Conservation (phyloP, 2,797 vertebrate species). For the Squalus acanthias region DNA sequence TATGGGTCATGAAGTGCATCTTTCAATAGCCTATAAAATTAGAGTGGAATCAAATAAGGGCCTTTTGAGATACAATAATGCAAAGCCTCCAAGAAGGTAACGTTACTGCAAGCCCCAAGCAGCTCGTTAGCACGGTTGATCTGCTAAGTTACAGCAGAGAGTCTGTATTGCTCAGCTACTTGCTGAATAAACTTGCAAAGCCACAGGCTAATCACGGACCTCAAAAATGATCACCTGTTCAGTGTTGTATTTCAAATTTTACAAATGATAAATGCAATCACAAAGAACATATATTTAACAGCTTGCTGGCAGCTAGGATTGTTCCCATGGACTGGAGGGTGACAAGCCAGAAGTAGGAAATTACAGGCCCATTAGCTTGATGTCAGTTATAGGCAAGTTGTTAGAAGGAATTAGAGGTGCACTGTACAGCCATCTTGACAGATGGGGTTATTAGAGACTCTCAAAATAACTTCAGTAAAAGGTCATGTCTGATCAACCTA, state of each 20-base stretch:
- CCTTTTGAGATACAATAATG: neutral
- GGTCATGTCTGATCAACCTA: neutral
- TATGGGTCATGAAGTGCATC: constrained; percentile 80
- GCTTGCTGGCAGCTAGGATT: neutral
- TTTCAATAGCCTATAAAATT: constrained; percentile 78
- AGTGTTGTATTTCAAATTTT: neutral
- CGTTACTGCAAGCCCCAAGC: neutral
- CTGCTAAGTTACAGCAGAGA: neutral
- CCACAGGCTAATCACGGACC: neutral
- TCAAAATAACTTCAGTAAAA: neutral
- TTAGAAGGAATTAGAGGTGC: neutral
- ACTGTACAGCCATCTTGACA: neutral
- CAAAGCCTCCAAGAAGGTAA: neutral
- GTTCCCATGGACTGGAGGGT: neutral
- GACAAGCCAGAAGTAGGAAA: neutral
- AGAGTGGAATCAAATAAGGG: neutral
- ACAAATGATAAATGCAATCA: neutral
- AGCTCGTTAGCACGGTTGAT: neutral
- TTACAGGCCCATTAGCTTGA: neutral
- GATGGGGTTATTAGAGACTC: neutral
- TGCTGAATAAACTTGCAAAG: neutral
- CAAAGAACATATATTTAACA: neutral
- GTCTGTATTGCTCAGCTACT: neutral
- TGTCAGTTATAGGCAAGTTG: neutral
- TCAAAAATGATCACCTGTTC: neutral